Evolutionary conservation across 1,140 invertebrate species (phyloP).

Genomic region (Campoletis sonorensis): DNA sequence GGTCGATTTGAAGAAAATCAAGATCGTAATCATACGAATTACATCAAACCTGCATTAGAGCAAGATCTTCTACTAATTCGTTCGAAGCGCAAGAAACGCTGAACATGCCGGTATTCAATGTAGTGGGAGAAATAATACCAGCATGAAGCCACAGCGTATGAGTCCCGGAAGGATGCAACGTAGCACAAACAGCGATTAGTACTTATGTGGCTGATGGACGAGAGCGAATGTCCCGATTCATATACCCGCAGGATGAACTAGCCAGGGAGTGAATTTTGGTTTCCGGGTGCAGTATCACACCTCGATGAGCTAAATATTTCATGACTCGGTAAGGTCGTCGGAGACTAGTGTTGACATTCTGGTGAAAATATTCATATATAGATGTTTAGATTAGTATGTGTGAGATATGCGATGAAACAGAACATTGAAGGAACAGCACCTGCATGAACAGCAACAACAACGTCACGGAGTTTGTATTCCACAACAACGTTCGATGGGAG

Average conservation of each 20-base stretch:
- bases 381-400: neutral
- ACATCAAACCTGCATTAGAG: neutral
- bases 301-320: conserved; percentile 32
- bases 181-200: conserved; percentile 7
- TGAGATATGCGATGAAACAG: neutral
- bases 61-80: conserved; percentile 4
- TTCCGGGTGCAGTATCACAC: conserved; percentile 61
- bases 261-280: conserved; percentile 58
- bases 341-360: neutral
- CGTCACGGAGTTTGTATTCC: conserved; percentile 21
- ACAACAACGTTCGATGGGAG: neutral
- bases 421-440: conserved; percentile 14
- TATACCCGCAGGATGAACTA: conserved; percentile 6
- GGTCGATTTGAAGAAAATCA: neutral
- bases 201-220: conserved; percentile 3
- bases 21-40: neutral
- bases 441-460: conserved; percentile 18
- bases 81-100: neutral
- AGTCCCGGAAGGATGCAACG: neutral
- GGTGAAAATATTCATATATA: neutral
- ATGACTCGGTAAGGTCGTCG: neutral
- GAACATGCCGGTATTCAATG: neutral
- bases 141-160: neutral
- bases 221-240: neutral
- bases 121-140: neutral